phyloP scores from a whole-genome alignment of 1,140 invertebrate genomes.

The Aradophagus sp. region DNA sequence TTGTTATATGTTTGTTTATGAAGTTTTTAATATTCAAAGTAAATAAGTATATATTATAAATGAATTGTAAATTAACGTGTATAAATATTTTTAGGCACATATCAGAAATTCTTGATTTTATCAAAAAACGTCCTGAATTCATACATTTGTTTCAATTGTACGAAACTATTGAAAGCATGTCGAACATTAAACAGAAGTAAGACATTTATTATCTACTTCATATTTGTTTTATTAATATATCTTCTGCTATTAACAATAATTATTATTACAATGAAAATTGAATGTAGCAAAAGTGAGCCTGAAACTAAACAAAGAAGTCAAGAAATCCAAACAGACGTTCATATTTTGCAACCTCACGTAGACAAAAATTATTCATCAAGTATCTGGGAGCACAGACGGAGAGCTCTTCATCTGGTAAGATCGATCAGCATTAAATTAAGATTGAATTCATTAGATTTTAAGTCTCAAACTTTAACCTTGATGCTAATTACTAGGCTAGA shows the following conservation, averaged over 20 bases:
- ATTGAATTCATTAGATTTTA: too few species aligned
- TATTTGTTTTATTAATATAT: conserved; percentile 34
- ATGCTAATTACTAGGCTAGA: conserved; percentile 66
- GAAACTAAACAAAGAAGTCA: conserved; percentile 69
- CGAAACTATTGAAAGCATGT: conserved; percentile 52
- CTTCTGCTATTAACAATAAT: too few species aligned
- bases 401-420: conserved; percentile 81
- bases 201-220: conserved; percentile 23
- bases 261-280: too few species aligned
- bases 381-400: conserved; percentile 83
- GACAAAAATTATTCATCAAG: conserved; percentile 84
- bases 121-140: conserved; percentile 76
- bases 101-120: conserved; percentile 75
- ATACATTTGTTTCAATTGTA: conserved; percentile 78
- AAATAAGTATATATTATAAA: too few species aligned
- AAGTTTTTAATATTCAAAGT: too few species aligned
- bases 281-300: too few species aligned
- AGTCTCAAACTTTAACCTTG: too few species aligned
- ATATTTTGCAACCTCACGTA: conserved; percentile 79
- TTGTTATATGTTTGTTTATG: too few species aligned
- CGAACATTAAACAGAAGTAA: conserved; percentile 19
- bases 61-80: too few species aligned
- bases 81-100: too few species aligned
- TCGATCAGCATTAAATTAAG: neutral
- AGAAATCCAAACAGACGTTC: conserved; percentile 82